Percentiles rank a stretch among this genome's conserved stretches.
Conservation (phyloP, 1,140 invertebrate species). For the Cydia pomonella region DNA sequence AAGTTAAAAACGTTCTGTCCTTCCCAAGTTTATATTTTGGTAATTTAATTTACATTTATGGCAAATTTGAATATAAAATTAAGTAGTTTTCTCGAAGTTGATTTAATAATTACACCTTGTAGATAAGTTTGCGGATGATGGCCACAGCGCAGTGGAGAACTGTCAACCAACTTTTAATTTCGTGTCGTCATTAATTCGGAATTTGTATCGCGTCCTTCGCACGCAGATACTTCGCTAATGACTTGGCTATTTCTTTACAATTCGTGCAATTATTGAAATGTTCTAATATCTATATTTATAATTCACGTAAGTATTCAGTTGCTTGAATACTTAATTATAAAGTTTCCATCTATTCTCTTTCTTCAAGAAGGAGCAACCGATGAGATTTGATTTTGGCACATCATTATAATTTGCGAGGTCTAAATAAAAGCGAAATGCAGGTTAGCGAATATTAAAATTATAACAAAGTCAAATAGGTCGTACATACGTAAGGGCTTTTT, state of each 20-base stretch:
- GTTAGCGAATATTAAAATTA: too few relatives aligned
- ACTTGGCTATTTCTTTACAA: constrained; percentile 22
- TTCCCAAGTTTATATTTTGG: background rate
- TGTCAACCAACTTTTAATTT: constrained; percentile 32
- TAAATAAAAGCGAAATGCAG: too few relatives aligned
- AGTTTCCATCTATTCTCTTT: too few relatives aligned
- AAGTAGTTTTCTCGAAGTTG: background rate
- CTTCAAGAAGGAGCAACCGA: too few relatives aligned
- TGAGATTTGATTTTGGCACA: too few relatives aligned
- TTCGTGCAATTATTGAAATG: background rate
- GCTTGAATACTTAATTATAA: too few relatives aligned
- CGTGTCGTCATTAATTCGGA: constrained; percentile 26
- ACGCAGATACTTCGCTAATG: constrained; percentile 28
- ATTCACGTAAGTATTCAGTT: background rate
- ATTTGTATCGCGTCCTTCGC: constrained; percentile 24
- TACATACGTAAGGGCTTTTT: too few relatives aligned
- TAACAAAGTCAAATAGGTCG: too few relatives aligned
- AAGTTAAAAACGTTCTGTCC: background rate
- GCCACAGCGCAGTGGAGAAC: background rate
- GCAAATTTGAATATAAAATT: background rate
- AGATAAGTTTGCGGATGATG: background rate
- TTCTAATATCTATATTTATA: background rate
- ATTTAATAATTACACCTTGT: background rate
- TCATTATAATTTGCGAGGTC: too few relatives aligned
- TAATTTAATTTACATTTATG: background rate